Base-by-base conservation (phyloP, 2,888 invertebrate genomes). In the Thymelicus sylvestris region DNA sequence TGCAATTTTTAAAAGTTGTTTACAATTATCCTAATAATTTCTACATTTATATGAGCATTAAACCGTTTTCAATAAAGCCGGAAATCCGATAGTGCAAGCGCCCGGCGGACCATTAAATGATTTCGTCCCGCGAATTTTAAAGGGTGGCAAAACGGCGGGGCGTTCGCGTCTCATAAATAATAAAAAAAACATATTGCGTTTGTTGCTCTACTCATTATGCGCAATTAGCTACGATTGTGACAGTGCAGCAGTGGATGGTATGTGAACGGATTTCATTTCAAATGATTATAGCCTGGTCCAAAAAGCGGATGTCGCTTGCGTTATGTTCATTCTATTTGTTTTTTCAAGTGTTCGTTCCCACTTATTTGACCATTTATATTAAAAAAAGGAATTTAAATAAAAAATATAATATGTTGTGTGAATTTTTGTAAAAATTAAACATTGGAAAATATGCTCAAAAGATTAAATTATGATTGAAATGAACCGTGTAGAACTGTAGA, bases 191-290 rank as follows among this genome's bases (percentile, higher is more conserved):
- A 89, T 90, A 93, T 91, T 92, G 90, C 89, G 83, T 87, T 86
- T 89, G 89, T 90, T 89, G 88, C 85, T 83, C 78, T 77, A 80
- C 92, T 93, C 93, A 93, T 93, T 93, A 93, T 92, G 92, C 92
- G 92, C 93, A 93, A 93, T 93, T 93, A 93, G 93, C 87, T 87
- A 86, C 91, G 88, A 93, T 93, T 93, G 93, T 93, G 92, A 90
- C 91, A 89, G 83, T 78, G 78, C 78, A 83, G 90, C 91, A 89
- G 83, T 78, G 78, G 78, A 83, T 83, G 78, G 80, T 84, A 88
- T 93, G 92, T 89, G 93, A 93, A 92, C 91, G 87, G 91, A 89
- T 89, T 91, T 84, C 76, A 79, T 83, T 86, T 78, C 74, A 73
- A 81, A 78, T 83, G 82, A 78, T 79, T 55, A 63, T 68, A 31